A percentile compares a stretch with the other conserved stretches of the same genome.
Conservation (phyloP, 2,113 vertebrate species). For the Callorhinus ursinus region DNA sequence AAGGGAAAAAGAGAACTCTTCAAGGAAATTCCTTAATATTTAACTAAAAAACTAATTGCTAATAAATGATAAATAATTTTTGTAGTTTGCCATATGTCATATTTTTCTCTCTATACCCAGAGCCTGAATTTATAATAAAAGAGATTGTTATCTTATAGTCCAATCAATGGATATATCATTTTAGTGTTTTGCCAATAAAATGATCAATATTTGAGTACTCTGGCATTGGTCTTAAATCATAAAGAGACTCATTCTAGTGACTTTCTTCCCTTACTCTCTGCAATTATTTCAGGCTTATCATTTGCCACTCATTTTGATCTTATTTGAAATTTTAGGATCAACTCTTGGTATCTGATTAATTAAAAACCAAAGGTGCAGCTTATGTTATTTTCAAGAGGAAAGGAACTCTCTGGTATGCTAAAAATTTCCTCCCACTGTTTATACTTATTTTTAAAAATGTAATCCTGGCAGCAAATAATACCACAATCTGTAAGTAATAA, state of each 20-base stretch:
- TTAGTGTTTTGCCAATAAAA: conserved; percentile 8
- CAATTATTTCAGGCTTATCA: conserved; percentile 70
- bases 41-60: conserved; percentile 19
- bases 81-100: not conserved
- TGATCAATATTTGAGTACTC: conserved; percentile 46
- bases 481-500: conserved; percentile 58
- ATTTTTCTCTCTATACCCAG: not conserved
- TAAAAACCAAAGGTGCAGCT: conserved; percentile 49
- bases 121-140: not conserved
- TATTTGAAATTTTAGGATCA: conserved; percentile 65
- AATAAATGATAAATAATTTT: not conserved
- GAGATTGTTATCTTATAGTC: conserved; percentile 13
- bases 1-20: conserved; percentile 1
- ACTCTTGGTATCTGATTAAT: conserved; percentile 69
- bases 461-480: conserved; percentile 55
- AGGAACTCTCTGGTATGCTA: not conserved
- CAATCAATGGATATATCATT: conserved; percentile 54
- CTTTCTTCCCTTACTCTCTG: conserved; percentile 37
- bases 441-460: conserved; percentile 56
- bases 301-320: conserved; percentile 63
- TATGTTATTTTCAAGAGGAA: conserved; percentile 69
- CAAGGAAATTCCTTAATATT: conserved; percentile 31
- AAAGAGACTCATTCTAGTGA: conserved; percentile 56
- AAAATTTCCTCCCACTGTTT: not conserved
- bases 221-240: conserved; percentile 59